Evolutionary conservation across 2,888 invertebrate species (phyloP), one percentile per base, ranked within the genome.

Genomic region (Notocelia uddmanniana): DNA sequence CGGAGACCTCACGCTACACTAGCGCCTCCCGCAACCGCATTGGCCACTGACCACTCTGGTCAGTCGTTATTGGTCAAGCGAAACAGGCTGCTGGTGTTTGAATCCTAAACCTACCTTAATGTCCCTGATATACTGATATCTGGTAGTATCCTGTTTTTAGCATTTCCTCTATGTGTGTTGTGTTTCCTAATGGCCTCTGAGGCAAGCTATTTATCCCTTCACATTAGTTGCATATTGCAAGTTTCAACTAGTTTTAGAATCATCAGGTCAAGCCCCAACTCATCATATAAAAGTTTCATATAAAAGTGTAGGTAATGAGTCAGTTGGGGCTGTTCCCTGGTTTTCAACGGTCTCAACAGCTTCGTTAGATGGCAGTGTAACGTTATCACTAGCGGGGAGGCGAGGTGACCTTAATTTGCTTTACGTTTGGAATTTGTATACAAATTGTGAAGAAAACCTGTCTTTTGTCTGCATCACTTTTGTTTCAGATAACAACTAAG

Each of bases 351-450:
- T 19, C 13, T 13, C 50, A 50, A 15, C 34, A 34, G 21, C n/a
- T 41, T 66, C 57, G 55, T 67, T 67, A 67, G 64, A 18, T 18
- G 64, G 13, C 31, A 48, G 45, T n/a, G 19, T 48, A 21, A 45
- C 54, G 48, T 48, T 60, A 60, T 71, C 67, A 50, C 54, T 34
- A 48, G 15, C n/a, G 41, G 23, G 45, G 59, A 66, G 21, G 41
- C 60, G 60, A 54, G 54, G 21, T 21, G 71, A 71, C 71, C 71
- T 60, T 67, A 54, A 71, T 71, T 71, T 55, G 23, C 59, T 55
- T 60, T 54, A 3, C 50, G 54, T 64, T 54, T 21, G 63, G 15
- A 63, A 63, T 54, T 64, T 63, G 34, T 63, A 34, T 54, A 52
- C 64, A 64, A 54, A 64, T 63, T 63, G 34, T 8, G 34, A 19